These are phyloP conservation scores for Epizoanthus fatuus DNA, from an alignment of 92 coral and sea anemone species.

Conservation along the genomic window DNA sequence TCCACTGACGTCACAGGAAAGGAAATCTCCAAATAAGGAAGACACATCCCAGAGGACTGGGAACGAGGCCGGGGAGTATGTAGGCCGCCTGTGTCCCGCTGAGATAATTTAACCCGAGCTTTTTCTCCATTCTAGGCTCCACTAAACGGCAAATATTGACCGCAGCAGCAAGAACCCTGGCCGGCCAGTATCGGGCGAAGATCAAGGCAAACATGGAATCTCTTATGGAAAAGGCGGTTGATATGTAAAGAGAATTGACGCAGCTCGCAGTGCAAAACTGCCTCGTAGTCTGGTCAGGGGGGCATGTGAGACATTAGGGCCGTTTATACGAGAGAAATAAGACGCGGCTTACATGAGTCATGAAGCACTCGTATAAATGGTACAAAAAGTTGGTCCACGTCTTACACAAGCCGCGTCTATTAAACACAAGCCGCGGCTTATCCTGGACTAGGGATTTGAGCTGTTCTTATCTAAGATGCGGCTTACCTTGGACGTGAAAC, in stretches of 20 bases:
- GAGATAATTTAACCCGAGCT: neutral
- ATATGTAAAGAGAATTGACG: slow-evolving; percentile 44
- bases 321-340: no score
- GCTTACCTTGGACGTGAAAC: no score
- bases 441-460: no score
- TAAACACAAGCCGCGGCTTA: no score
- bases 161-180: slow-evolving; percentile 89
- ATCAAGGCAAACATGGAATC: slow-evolving; percentile 85
- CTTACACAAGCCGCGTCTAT: no score
- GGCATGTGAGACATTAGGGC: no score
- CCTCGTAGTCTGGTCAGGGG: neutral
- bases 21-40: no score
- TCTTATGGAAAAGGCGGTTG: slow-evolving; percentile 92
- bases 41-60: neutral
- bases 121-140: slow-evolving; percentile 62
- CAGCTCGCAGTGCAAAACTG: neutral
- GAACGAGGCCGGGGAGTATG: neutral
- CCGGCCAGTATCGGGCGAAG: slow-evolving; percentile 90
- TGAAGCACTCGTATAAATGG: no score
- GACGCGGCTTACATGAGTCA: no score
- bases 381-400: no score
- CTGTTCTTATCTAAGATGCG: no score
- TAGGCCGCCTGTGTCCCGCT: neutral
- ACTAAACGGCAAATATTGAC: slow-evolving; percentile 92
- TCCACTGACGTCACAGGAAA: neutral